Conservation (phyloP, 2,797 vertebrate species). For the Cichlasoma orientale region DNA sequence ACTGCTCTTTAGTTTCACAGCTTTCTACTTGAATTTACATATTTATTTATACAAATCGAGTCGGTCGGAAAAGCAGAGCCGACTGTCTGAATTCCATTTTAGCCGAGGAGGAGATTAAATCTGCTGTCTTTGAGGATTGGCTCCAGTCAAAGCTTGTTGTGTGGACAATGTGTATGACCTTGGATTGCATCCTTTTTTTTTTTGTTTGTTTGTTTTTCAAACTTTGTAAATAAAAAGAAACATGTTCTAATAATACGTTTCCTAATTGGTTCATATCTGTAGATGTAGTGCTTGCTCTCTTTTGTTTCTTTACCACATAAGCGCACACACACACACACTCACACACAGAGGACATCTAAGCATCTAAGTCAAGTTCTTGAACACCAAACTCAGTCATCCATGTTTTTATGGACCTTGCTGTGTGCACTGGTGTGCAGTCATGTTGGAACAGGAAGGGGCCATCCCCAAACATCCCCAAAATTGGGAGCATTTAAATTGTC, state of each 20-base stretch:
- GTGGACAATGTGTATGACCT: slow-evolving; percentile 64
- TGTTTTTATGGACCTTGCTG: too few species aligned
- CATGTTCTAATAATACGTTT: slow-evolving; percentile 58
- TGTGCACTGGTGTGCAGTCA: too few species aligned
- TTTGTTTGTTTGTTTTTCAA: slow-evolving; percentile 58
- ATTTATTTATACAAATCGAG: slow-evolving; percentile 74
- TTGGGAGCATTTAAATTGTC: too few species aligned
- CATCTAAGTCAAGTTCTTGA: background rate
- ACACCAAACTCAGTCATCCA: too few species aligned
- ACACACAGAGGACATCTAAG: background rate
- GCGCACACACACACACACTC: background rate
- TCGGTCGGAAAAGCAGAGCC: slow-evolving; percentile 34
- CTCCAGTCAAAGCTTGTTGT: slow-evolving; percentile 65
- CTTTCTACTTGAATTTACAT: slow-evolving; percentile 81
- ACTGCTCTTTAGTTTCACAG: slow-evolving; percentile 66
- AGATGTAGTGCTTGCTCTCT: background rate
- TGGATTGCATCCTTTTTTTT: slow-evolving; percentile 54
- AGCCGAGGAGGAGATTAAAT: slow-evolving; percentile 55
- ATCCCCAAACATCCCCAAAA: too few species aligned
- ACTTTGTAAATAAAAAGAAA: slow-evolving; percentile 82
- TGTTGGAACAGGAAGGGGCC: too few species aligned
- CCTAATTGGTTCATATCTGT: slow-evolving; percentile 29
- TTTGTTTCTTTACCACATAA: background rate
- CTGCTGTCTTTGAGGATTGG: slow-evolving; percentile 67
- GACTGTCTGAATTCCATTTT: slow-evolving; percentile 66